phyloP scores from a whole-genome alignment of 1,140 invertebrate genomes.

The Nylanderia fulva region DNA sequence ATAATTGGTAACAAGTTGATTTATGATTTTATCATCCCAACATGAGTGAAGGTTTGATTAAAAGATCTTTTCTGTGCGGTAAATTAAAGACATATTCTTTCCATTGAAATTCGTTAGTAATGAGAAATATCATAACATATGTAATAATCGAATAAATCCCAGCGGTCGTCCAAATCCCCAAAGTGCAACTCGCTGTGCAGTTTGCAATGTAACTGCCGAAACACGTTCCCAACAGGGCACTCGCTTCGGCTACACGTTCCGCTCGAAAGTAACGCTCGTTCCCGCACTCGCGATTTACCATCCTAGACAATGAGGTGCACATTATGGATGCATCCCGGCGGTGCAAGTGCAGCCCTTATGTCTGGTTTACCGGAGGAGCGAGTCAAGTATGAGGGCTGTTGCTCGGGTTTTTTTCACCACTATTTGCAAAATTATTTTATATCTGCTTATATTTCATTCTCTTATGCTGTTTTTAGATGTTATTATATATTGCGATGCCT shows the following conservation, averaged over 20 bases:
- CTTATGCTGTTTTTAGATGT: background rate
- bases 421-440: background rate
- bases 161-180: slow-evolving; percentile 34
- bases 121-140: slow-evolving; percentile 41
- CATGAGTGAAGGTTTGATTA: background rate
- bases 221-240: slow-evolving; percentile 47
- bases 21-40: too few species aligned
- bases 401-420: background rate
- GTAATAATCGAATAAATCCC: slow-evolving; percentile 48
- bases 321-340: slow-evolving; percentile 66
- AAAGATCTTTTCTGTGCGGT: background rate
- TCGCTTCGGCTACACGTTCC: slow-evolving; percentile 7
- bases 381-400: slow-evolving; percentile 47
- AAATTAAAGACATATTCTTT: background rate
- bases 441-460: background rate
- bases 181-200: slow-evolving; percentile 37
- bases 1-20: background rate
- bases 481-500: background rate
- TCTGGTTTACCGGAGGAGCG: slow-evolving; percentile 6
- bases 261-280: slow-evolving; percentile 37
- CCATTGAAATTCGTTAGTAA: background rate
- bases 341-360: slow-evolving; percentile 44
- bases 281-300: slow-evolving; percentile 55
- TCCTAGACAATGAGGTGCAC: slow-evolving; percentile 62
- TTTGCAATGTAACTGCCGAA: slow-evolving; percentile 27